Conservation (phyloP, 1,140 invertebrate species). For the Pogonomyrmex barbatus region DNA sequence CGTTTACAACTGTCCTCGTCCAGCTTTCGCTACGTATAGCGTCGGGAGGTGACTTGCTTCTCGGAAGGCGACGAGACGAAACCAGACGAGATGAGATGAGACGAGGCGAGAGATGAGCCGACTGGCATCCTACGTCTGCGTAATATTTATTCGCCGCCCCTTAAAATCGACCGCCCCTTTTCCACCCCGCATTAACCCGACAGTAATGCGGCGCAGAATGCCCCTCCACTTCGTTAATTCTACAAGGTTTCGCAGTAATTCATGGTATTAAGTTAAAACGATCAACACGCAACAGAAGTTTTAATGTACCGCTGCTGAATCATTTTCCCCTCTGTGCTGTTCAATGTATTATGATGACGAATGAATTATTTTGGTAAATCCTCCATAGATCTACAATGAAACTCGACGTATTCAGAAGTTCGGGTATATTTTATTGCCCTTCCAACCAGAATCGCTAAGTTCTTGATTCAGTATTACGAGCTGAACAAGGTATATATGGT, state of each 20-base stretch:
- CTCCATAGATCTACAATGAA: background rate
- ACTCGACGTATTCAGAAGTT: background rate
- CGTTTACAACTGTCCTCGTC: conserved; percentile 60
- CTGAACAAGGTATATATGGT: background rate
- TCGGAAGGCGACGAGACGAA: conserved; percentile 26
- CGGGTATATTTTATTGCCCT: background rate
- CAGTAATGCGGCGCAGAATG: background rate
- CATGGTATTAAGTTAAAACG: conserved; percentile 26
- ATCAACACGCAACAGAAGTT: conserved; percentile 34
- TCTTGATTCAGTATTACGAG: background rate
- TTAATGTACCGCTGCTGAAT: conserved; percentile 8
- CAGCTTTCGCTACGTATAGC: conserved; percentile 1
- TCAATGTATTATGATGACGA: background rate
- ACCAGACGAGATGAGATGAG: background rate
- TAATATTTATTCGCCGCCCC: conserved; percentile 54
- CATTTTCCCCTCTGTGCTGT: background rate
- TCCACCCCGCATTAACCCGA: background rate
- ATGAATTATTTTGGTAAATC: conserved; percentile 24
- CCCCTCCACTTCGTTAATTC: conserved; percentile 23
- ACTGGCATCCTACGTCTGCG: background rate
- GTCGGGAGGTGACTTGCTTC: background rate
- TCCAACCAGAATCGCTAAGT: background rate
- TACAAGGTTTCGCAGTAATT: conserved; percentile 37
- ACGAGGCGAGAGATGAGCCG: background rate
- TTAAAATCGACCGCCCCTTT: conserved; percentile 32